Conservation (phyloP, 2,113 vertebrate genomes). For the Ia io region DNA sequence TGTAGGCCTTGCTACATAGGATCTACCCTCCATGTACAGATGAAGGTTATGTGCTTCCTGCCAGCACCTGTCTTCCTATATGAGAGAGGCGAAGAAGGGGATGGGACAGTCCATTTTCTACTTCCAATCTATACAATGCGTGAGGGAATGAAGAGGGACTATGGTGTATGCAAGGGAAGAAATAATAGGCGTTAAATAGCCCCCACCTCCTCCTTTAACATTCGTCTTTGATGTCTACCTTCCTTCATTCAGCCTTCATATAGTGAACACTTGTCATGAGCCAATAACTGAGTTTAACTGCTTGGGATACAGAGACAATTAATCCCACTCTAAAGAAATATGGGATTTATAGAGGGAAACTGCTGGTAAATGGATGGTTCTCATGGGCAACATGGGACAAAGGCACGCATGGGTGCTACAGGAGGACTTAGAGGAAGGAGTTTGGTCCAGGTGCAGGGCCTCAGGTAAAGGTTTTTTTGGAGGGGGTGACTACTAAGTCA, state of each 20-base stretch:
- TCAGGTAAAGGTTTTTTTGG: neutral
- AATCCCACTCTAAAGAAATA: neutral
- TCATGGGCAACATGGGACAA: neutral
- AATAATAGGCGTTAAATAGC: neutral
- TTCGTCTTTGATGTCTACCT: neutral
- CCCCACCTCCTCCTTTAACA: neutral
- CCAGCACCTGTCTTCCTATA: neutral
- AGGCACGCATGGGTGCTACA: fast-evolving
- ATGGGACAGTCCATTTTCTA: neutral
- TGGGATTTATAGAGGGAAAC: neutral
- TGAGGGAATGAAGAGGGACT: neutral
- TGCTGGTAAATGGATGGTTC: neutral
- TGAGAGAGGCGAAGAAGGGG: neutral
- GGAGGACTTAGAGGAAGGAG: neutral
- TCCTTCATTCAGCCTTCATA: neutral
- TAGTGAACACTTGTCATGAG: neutral
- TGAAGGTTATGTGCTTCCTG: neutral
- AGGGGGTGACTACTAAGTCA: neutral
- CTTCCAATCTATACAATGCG: neutral
- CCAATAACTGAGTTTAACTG: neutral
- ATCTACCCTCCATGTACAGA: neutral
- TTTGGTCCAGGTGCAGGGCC: neutral
- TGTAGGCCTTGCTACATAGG: neutral
- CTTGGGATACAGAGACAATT: neutral
- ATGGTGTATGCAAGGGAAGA: neutral